phyloP scores from a whole-genome alignment of 37 sponge, comb jelly and placozoan species.

The Diacarnus erythraeanus region DNA sequence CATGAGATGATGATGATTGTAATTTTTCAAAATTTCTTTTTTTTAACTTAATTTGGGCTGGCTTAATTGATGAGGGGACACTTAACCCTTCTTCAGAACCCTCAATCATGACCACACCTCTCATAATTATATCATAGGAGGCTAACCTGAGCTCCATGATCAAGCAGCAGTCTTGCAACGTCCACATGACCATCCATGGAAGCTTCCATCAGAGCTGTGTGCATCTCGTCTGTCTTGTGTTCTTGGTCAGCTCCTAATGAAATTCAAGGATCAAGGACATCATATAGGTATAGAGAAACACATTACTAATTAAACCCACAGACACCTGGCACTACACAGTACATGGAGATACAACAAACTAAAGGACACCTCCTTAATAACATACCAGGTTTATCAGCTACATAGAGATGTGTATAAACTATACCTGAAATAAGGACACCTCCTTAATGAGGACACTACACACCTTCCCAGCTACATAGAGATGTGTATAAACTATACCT shows the following conservation, averaged over 20 bases:
- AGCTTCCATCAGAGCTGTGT: slow-evolving; percentile 89
- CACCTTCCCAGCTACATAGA: too few species aligned
- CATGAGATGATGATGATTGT: too few species aligned
- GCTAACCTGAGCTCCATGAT: slow-evolving; percentile 80
- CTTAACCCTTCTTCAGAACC: background rate
- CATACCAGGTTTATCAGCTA: too few species aligned
- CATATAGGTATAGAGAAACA: background rate
- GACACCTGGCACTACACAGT: background rate
- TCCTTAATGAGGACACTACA: too few species aligned
- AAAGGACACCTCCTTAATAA: too few species aligned
- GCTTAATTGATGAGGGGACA: too few species aligned
- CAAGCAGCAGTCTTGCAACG: slow-evolving; percentile 75
- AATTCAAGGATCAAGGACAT: background rate
- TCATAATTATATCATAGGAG: background rate
- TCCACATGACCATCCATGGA: slow-evolving; percentile 93
- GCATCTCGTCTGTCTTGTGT: slow-evolving; percentile 95
- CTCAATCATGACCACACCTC: background rate
- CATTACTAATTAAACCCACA: background rate
- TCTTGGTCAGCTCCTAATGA: slow-evolving; percentile 79
- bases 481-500: too few species aligned
- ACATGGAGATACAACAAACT: too few species aligned
- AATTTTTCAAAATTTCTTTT: too few species aligned
- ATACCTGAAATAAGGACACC: too few species aligned
- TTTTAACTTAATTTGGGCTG: too few species aligned
- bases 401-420: too few species aligned